Conservation (phyloP, 1,140 invertebrate species). For the Lepidurus couesii region DNA sequence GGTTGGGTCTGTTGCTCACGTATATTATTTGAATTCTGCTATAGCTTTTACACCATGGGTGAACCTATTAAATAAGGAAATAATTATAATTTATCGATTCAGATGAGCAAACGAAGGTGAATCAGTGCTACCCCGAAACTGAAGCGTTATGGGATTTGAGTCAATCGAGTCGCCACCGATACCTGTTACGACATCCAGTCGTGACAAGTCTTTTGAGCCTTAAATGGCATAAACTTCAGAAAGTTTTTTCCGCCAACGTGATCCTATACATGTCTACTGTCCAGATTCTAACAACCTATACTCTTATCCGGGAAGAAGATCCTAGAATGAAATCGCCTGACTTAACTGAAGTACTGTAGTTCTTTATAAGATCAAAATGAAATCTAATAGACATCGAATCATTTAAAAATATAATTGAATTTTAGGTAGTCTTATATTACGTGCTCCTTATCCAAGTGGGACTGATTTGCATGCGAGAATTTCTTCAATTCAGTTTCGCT, state of each 20-base stretch:
- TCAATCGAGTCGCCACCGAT: slow-evolving; percentile 54
- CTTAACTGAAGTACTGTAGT: not conserved
- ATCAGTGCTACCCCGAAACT: slow-evolving; percentile 49
- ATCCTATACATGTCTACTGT: slow-evolving; percentile 64
- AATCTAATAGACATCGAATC: not conserved
- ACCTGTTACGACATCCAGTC: slow-evolving; percentile 67
- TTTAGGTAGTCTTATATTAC: not conserved
- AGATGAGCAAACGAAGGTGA: not conserved
- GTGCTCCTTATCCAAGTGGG: not conserved
- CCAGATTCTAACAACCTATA: slow-evolving; percentile 57
- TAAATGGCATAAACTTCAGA: slow-evolving; percentile 69
- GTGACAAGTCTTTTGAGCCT: slow-evolving; percentile 70
- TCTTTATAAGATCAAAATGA: not conserved
- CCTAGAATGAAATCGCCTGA: not conserved
- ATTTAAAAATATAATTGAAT: not conserved
- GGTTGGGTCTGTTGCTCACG: too few species aligned
- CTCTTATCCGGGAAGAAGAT: slow-evolving; percentile 50
- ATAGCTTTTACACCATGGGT: too few species aligned
- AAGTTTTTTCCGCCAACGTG: slow-evolving; percentile 65
- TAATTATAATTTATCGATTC: too few species aligned
- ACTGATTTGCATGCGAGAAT: not conserved
- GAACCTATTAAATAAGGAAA: too few species aligned
- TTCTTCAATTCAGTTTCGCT: not conserved
- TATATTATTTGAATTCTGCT: too few species aligned
- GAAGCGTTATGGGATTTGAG: slow-evolving; percentile 60